phyloP scores from a whole-genome alignment of 2,888 invertebrate species.

The Tipula lateralis region DNA sequence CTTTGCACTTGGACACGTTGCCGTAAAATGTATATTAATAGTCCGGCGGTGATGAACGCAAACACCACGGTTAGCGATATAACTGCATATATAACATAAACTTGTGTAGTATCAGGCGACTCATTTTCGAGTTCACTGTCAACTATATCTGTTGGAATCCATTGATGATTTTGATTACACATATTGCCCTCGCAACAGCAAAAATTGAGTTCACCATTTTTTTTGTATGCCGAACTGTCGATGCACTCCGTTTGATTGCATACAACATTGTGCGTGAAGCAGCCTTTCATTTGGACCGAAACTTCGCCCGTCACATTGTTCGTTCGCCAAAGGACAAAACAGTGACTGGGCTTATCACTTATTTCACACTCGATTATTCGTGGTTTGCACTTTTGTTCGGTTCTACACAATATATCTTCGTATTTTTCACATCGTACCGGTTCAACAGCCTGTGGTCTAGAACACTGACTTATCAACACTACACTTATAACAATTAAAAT shows the following conservation, averaged over 20 bases:
- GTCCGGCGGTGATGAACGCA: neutral
- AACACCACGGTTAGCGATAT: neutral
- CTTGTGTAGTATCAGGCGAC: neutral
- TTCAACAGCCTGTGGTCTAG: neutral
- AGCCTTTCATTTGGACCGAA: slow-evolving; percentile 61
- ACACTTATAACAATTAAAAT: neutral
- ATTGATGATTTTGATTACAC: slow-evolving; percentile 77
- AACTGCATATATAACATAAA: neutral
- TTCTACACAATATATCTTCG: neutral
- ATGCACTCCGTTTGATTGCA: slow-evolving; percentile 75
- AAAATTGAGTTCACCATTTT: slow-evolving; percentile 62
- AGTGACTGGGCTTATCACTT: slow-evolving; percentile 67
- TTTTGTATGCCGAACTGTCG: slow-evolving; percentile 57
- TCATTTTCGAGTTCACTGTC: neutral
- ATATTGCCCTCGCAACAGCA: slow-evolving; percentile 83
- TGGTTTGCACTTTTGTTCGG: neutral
- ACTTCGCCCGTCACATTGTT: slow-evolving; percentile 58
- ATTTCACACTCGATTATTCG: neutral
- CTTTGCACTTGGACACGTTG: neutral
- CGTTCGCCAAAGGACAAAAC: slow-evolving; percentile 77
- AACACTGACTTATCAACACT: neutral
- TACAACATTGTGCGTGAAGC: slow-evolving; percentile 75
- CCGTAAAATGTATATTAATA: neutral
- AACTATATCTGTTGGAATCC: slow-evolving; percentile 59
- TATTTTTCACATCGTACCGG: neutral